phyloP scores from a whole-genome alignment of 2,113 vertebrate species.

The Aspidoscelis tigris region DNA sequence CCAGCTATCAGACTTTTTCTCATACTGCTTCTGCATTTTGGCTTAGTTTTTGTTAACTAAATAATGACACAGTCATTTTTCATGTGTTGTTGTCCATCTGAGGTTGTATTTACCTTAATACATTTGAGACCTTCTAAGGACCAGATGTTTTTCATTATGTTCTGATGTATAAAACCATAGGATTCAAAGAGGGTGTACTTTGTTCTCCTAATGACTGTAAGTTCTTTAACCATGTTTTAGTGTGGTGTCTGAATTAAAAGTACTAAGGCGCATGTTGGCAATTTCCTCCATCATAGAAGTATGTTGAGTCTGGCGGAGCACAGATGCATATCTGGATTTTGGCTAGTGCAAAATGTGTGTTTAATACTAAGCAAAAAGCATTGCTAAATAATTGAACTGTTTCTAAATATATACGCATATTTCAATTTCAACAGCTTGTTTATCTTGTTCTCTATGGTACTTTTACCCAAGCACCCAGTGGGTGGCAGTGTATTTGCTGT shows the following conservation, averaged over 20 bases:
- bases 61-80: too few species aligned
- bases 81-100: too few species aligned
- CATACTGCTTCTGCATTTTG: too few species aligned
- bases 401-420: background rate
- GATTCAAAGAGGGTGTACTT: too few species aligned
- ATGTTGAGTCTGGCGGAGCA: background rate
- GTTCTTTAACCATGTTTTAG: background rate
- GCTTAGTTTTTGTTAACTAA: too few species aligned
- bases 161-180: too few species aligned
- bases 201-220: background rate
- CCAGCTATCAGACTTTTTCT: too few species aligned
- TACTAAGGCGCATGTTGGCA: background rate
- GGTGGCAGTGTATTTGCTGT: conserved; percentile 81
- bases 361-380: background rate
- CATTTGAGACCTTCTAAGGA: too few species aligned
- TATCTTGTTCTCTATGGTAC: conserved; percentile 34
- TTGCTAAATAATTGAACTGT: background rate
- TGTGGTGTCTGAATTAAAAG: background rate
- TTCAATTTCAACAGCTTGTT: conserved; percentile 6
- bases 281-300: background rate
- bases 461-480: conserved; percentile 72
- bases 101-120: too few species aligned
- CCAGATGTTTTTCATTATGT: too few species aligned
- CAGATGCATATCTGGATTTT: background rate
- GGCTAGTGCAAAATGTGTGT: background rate